Evolutionary conservation across 2,888 invertebrate genomes (phyloP).

Genomic region (Catotricha subobsoleta): DNA sequence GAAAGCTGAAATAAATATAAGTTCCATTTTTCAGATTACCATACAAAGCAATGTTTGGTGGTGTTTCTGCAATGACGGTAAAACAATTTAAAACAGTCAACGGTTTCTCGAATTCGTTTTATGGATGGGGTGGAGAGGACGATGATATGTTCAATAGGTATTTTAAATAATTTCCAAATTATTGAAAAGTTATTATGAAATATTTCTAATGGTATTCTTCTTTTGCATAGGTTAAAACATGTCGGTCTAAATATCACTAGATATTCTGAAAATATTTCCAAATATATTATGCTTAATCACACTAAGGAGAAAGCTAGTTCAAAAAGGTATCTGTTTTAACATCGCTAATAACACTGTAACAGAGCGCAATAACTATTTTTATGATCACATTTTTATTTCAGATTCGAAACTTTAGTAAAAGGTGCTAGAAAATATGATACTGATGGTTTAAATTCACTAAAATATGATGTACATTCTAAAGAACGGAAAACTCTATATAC

Average conservation of each 20-base stretch:
- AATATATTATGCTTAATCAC: conserved; percentile 93
- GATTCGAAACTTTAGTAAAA: conserved; percentile 67
- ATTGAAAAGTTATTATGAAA: background rate
- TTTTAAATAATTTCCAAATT: too few species aligned
- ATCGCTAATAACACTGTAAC: too few species aligned
- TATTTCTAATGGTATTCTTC: too few species aligned
- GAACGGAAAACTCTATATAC: conserved; percentile 60
- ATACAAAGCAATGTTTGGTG: conserved; percentile 82
- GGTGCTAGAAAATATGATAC: conserved; percentile 66
- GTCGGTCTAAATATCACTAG: conserved; percentile 76
- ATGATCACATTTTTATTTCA: too few species aligned
- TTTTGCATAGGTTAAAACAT: conserved; percentile 44
- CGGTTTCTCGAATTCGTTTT: conserved; percentile 84
- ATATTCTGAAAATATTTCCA: conserved; percentile 79
- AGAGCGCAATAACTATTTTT: background rate
- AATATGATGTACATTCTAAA: conserved; percentile 52
- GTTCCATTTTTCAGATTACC: too few species aligned
- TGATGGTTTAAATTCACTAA: conserved; percentile 73
- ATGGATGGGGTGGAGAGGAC: conserved; percentile 98
- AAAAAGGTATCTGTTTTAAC: conserved; percentile 41
- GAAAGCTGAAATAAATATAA: too few species aligned
- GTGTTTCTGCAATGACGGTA: conserved; percentile 77
- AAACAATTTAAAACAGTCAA: conserved; percentile 78
- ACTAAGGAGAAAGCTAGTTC: conserved; percentile 79
- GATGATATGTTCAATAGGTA: conserved; percentile 83